Evolutionary conservation across 2,797 vertebrate genomes (phyloP).

Genomic region (Limosa lapponica): DNA sequence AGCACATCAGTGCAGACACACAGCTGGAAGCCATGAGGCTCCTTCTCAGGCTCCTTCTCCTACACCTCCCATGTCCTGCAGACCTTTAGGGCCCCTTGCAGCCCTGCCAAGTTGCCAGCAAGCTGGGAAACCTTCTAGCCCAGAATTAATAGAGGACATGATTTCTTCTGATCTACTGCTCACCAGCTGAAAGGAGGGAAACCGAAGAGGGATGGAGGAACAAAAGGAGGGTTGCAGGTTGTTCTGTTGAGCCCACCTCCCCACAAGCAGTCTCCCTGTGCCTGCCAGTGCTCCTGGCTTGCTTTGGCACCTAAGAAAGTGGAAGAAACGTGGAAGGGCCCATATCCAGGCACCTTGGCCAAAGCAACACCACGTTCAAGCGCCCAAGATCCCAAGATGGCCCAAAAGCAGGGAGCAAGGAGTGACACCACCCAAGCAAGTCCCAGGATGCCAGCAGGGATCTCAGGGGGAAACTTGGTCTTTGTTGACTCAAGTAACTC

Average conservation of each 20-base stretch:
- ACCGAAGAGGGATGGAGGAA: not conserved
- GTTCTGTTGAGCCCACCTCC: not conserved
- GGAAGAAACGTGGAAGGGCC: not conserved
- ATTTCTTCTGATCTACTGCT: not conserved
- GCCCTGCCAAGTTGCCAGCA: not conserved
- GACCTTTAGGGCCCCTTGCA: not conserved
- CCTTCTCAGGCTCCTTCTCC: not conserved
- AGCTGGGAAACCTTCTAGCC: not conserved
- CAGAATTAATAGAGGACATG: not conserved
- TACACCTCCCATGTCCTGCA: not conserved
- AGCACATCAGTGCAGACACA: not conserved
- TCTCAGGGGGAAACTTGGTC: not conserved
- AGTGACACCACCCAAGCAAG: not conserved
- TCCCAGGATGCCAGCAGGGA: not conserved
- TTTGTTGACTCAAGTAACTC: not conserved
- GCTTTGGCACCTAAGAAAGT: not conserved
- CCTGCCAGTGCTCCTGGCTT: no score
- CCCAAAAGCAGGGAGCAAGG: not conserved
- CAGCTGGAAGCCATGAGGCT: not conserved
- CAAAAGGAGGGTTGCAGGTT: not conserved
- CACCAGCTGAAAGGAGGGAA: not conserved
- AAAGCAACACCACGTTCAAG: rapidly evolving
- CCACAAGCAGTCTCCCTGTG: no score
- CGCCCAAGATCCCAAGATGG: not conserved
- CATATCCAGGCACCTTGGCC: rapidly evolving